Evolutionary conservation across 2,888 invertebrate species (phyloP), one percentile per base, ranked within the genome.

Genomic region (Biston betularia): DNA sequence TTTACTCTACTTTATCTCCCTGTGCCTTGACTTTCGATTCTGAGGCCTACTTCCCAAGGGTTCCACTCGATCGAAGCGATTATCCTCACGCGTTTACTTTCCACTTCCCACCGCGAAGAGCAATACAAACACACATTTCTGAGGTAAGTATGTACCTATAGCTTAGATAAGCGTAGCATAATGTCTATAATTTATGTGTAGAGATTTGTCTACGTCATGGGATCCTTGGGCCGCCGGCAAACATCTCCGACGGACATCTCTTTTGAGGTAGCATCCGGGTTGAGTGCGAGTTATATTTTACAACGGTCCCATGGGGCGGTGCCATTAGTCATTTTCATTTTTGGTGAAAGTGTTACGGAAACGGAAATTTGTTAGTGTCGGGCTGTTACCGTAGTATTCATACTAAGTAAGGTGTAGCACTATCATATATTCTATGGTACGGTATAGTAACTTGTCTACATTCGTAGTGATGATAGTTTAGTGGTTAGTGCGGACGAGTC

Each of bases 261-360:
- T 50, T 52, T 50, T 45, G 61, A 61, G 62, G 52, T n/a, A 49
- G 63, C 63, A 55, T 58, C 63, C 63, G 58, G 62, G 45, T 42
- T 58, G 55, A 49, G 52, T 44, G 42, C 9, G 52, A 53, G 66
- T 52, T 45, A 68, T 68, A 68, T 63, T 68, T 68, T 63, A 59
- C 55, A 53, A 55, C 58, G 38, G 34, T 38, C 67, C 55, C 63
- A 55, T 68, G 52, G 62, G 63, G 44, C 45, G 1, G 5, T 40
- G 40, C 52, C 34, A 61, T 66, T 62, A 63, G 50, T 63, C 62
- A 63, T 63, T 45, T 66, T 66, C 57, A 57, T 56, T 65, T 57
- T 49, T 42, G 33, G 49, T 12, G 62, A 57, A 61, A 61, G 57
- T 53, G 66, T 58, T 67, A 34, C 53, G 57, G 67, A 58, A 63